Percentiles rank a stretch among this genome's conserved stretches.
Conservation (phyloP, 2,888 invertebrate genomes). For the Tenthredo distinguenda region DNA sequence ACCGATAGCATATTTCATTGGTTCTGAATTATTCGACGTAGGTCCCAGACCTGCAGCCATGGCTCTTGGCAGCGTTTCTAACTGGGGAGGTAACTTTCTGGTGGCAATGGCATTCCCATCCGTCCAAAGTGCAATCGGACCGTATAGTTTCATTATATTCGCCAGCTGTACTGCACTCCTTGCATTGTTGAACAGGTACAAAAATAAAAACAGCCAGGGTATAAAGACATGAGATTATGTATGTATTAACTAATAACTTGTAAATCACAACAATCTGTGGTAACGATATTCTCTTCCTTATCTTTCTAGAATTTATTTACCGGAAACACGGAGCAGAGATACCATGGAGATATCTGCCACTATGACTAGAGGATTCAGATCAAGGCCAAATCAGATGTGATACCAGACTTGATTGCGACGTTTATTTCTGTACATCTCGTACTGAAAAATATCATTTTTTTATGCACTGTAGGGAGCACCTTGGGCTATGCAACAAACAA, state of each 20-base stretch:
- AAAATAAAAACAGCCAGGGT: neutral
- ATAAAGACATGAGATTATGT: neutral
- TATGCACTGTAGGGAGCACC: neutral
- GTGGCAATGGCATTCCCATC: constrained; percentile 89
- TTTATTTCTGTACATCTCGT: neutral
- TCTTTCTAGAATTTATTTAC: constrained; percentile 83
- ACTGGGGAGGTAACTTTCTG: constrained; percentile 94
- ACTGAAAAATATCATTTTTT: constrained; percentile 27
- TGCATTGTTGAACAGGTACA: constrained; percentile 82
- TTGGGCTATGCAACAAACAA: neutral
- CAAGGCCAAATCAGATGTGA: constrained; percentile 75
- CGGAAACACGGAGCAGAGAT: constrained; percentile 87
- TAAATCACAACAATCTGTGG: neutral
- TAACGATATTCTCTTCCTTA: neutral
- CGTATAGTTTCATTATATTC: constrained; percentile 89
- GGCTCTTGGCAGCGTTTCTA: constrained; percentile 91
- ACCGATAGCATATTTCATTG: constrained; percentile 93
- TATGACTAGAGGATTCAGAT: constrained; percentile 83
- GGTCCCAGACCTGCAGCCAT: constrained; percentile 91
- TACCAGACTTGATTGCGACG: neutral
- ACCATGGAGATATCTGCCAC: constrained; percentile 83
- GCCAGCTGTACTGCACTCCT: constrained; percentile 80
- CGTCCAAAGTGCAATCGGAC: constrained; percentile 83
- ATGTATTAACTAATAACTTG: neutral
- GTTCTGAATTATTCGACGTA: constrained; percentile 92